Base-by-base conservation (phyloP, 1,140 invertebrate genomes). In the Zaprionus ghesquierei region DNA sequence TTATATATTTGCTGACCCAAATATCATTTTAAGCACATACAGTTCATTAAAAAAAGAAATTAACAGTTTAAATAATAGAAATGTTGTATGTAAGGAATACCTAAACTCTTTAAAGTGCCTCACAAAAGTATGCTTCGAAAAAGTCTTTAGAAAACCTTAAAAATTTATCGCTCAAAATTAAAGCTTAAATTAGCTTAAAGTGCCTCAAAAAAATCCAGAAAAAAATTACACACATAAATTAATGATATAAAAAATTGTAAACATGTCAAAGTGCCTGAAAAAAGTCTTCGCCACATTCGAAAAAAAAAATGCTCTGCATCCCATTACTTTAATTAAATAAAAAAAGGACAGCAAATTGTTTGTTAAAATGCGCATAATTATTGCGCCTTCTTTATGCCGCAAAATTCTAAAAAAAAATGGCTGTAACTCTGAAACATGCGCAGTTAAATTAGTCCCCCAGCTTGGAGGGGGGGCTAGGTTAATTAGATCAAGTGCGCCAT, bases 281-380 rank as follows among this genome's bases (percentile, higher is more conserved):
- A 41, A 41, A 27, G 12, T 41, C 6, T 8, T n/a, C n/a, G n/a
- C n/a, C n/a, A n/a, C n/a, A n/a, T n/a, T n/a, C n/a, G 44, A 12
- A 22, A 49, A 18, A 22, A 64, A 64, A 59, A 65, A 53, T 18
- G n/a, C 35, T 41, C 13, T 9, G 10, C 41, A 10, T 20, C 5
- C 4, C 5, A 31, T 51, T 31, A 49, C 10, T 46, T 46, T 46
- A 46, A 46, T 46, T 18, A 65, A 58, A 69, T 62, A 9, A 41
- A 27, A n/a, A 66, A 15, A 25, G 29, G 25, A 27, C n/a, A 35
- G 20, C n/a, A 44, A 85, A 85, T 71, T 62, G 81, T 49, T 62
- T 75, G 81, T 62, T 41, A 65, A 85, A 77, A 61, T 61, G 41
- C 66, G 25, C 35, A 53, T 56, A 81, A 79, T 85, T 80, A 71